Evolutionary conservation across 2,797 vertebrate genomes (phyloP).

Genomic region (Peromyscus eremicus): DNA sequence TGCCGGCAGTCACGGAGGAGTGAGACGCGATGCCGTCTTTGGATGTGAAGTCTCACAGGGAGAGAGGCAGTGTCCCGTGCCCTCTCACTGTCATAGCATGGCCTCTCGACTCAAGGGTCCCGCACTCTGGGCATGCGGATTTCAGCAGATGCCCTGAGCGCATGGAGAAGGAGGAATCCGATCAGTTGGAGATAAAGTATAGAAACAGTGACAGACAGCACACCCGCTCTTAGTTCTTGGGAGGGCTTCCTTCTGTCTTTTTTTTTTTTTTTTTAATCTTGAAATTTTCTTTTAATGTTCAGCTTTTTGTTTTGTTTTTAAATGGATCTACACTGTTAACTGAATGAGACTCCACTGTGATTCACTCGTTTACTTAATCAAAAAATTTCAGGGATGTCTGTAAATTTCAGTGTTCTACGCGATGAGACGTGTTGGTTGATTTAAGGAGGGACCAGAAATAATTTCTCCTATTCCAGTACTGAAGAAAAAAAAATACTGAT

Average conservation of each 20-base stretch:
- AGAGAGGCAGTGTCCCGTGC: slow-evolving; percentile 66
- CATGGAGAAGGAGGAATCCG: slow-evolving; percentile 63
- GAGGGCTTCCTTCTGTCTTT: slow-evolving; percentile 31
- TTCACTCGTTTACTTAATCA: slow-evolving; percentile 87
- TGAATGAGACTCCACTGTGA: slow-evolving; percentile 89
- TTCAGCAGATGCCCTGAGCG: slow-evolving; percentile 76
- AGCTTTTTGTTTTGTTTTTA: slow-evolving; percentile 65
- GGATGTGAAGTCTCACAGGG: slow-evolving; percentile 72
- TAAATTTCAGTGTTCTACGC: slow-evolving; percentile 82
- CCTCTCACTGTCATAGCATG: slow-evolving; percentile 66
- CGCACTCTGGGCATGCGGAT: slow-evolving; percentile 73
- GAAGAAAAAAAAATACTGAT: slow-evolving; percentile 52
- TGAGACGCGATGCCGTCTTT: slow-evolving; percentile 64
- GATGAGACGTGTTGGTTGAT: slow-evolving; percentile 83
- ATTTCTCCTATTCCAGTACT: slow-evolving; percentile 86
- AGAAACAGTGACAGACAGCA: slow-evolving; percentile 65
- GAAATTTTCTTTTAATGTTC: slow-evolving; percentile 78
- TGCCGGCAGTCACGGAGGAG: slow-evolving; percentile 58
- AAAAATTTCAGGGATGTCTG: slow-evolving; percentile 84
- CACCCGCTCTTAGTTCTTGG: slow-evolving; percentile 42
- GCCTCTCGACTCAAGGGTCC: slow-evolving; percentile 58
- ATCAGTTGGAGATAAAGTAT: slow-evolving; percentile 76
- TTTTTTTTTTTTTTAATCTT: slow-evolving; percentile 52
- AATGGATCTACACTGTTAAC: slow-evolving; percentile 83
- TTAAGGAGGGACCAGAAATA: slow-evolving; percentile 83